Evolutionary conservation across 2,888 invertebrate genomes (phyloP).

Genomic region (Chrysopilus asiliformis): DNA sequence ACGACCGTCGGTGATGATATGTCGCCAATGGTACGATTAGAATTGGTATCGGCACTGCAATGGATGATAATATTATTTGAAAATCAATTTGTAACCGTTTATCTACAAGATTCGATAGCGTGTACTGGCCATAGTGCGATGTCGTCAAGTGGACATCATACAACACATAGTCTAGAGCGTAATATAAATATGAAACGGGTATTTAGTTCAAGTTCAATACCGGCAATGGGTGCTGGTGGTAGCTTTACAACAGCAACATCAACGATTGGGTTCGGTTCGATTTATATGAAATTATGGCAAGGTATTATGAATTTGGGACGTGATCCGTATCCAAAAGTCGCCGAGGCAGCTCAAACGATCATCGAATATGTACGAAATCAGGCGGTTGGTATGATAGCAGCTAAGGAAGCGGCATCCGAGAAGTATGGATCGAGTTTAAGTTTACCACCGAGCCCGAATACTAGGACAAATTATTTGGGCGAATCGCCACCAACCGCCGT

Average conservation of each 20-base stretch:
- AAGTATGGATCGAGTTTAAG: constrained; percentile 37
- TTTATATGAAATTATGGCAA: constrained; percentile 84
- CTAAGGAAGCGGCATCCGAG: constrained; percentile 33
- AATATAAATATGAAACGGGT: constrained; percentile 45
- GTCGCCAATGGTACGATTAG: constrained; percentile 74
- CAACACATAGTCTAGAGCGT: constrained; percentile 35
- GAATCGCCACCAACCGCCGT: constrained; percentile 19
- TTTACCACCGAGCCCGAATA: constrained; percentile 47
- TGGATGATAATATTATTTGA: constrained; percentile 80
- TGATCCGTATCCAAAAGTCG: constrained; percentile 81
- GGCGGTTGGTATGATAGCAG: constrained; percentile 32
- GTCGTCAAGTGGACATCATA: constrained; percentile 14
- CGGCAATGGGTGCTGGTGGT: constrained; percentile 35
- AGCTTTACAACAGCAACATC: constrained; percentile 17
- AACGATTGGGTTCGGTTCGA: constrained; percentile 37
- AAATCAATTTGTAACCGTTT: constrained; percentile 70
- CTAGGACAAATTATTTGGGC: constrained; percentile 35
- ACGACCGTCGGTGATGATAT: constrained; percentile 68
- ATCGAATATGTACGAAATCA: constrained; percentile 65
- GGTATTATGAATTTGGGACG: constrained; percentile 60
- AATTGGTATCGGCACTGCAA: constrained; percentile 75
- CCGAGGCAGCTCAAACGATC: constrained; percentile 62
- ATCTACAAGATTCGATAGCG: constrained; percentile 43
- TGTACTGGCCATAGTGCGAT: constrained; percentile 2
- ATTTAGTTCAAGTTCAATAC: constrained; percentile 56